Conservation (phyloP, 2,113 vertebrate species). For the Bufo bufo region DNA sequence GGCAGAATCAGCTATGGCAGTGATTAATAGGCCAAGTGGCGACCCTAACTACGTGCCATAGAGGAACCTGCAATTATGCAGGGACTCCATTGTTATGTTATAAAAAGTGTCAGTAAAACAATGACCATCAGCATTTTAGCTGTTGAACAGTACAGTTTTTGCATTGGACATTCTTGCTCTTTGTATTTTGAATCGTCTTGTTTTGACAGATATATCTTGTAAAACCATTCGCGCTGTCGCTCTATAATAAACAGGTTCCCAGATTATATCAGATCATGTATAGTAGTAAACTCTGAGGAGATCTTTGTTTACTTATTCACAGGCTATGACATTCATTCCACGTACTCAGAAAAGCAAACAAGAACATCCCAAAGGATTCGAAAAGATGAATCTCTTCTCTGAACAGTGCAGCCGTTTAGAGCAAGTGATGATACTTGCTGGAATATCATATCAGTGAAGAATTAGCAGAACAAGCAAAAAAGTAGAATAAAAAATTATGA, state of each 20-base stretch:
- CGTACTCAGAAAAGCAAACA: constrained; percentile 5
- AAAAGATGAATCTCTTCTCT: constrained; percentile 12
- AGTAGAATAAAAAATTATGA: background rate
- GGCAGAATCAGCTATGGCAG: no score
- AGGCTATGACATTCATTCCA: constrained; percentile 17
- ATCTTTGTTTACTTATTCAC: constrained; percentile 18
- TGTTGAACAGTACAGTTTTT: background rate
- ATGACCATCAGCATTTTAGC: background rate
- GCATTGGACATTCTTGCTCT: background rate
- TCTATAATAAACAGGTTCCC: background rate
- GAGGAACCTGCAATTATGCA: background rate
- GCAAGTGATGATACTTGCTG: constrained; percentile 7
- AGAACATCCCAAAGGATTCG: constrained; percentile 17
- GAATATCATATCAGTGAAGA: background rate
- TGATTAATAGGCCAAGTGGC: no score
- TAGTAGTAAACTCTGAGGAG: constrained; percentile 16
- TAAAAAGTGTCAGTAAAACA: background rate
- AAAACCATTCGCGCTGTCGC: background rate
- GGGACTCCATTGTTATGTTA: background rate
- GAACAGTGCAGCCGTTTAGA: constrained; percentile 13
- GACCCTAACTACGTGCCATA: no score
- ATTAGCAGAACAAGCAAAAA: background rate
- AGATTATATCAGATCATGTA: background rate
- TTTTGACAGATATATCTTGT: constrained; percentile 11
- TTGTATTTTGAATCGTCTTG: background rate